Evolutionary conservation across 1,140 invertebrate species (phyloP).

Genomic region (Lerema accius): DNA sequence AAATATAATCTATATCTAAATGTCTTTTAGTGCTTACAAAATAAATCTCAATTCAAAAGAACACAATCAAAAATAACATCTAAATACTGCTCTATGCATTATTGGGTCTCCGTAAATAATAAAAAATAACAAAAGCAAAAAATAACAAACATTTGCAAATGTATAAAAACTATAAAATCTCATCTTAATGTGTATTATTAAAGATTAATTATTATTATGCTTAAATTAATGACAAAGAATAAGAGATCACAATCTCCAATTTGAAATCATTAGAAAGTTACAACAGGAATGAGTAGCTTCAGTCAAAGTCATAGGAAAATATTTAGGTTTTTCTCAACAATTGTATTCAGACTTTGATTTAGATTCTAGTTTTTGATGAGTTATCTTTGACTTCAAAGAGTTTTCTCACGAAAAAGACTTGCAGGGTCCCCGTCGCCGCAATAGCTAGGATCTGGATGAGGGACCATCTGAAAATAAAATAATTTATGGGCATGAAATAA

Average conservation of each 20-base stretch:
- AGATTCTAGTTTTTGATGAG: slow-evolving; percentile 84
- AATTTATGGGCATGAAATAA: too few relatives aligned
- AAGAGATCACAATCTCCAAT: slow-evolving; percentile 22
- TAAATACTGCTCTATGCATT: slow-evolving; percentile 3
- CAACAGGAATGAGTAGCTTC: slow-evolving; percentile 36
- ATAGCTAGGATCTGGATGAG: slow-evolving; percentile 93
- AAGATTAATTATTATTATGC: slow-evolving; percentile 11
- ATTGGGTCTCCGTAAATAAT: not conserved
- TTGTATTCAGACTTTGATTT: slow-evolving; percentile 40
- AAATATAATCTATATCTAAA: slow-evolving; percentile 18
- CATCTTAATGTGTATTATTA: slow-evolving; percentile 4
- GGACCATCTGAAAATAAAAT: slow-evolving; percentile 86
- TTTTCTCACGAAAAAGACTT: slow-evolving; percentile 95
- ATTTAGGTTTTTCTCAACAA: slow-evolving; percentile 14
- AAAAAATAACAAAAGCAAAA: not conserved
- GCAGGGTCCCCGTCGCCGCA: slow-evolving; percentile 87
- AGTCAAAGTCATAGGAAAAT: slow-evolving; percentile 38
- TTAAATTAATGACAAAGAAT: slow-evolving; percentile 24
- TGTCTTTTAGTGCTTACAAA: slow-evolving; percentile 15
- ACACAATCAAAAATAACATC: not conserved
- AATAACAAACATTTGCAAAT: slow-evolving; percentile 23
- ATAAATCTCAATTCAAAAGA: slow-evolving; percentile 18
- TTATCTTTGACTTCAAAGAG: slow-evolving; percentile 92
- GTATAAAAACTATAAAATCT: slow-evolving; percentile 15
- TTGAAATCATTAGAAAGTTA: slow-evolving; percentile 6